These are phyloP conservation scores for Ashinkailepas kermadecensis DNA, from an alignment of 2,888 invertebrate species.

Conservation along the genomic window DNA sequence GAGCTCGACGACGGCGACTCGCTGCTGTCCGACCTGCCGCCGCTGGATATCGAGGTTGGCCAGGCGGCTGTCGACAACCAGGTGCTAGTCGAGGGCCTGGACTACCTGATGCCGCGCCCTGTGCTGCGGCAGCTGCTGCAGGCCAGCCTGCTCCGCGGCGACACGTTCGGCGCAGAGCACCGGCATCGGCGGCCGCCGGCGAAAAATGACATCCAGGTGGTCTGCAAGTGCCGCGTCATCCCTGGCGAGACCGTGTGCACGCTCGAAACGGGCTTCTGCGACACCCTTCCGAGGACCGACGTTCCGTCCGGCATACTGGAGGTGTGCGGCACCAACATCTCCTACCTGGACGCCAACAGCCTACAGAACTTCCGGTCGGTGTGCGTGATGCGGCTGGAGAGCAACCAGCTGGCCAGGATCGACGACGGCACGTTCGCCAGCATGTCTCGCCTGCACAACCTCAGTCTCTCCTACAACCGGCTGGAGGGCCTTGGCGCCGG, in stretches of 20 bases:
- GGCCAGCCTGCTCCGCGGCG: neutral
- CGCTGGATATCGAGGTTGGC: neutral
- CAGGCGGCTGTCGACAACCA: neutral
- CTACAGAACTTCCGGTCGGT: neutral
- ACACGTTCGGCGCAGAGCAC: neutral
- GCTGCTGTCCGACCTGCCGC: neutral
- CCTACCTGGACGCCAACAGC: neutral
- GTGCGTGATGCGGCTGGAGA: neutral
- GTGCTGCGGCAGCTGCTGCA: neutral
- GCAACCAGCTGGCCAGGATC: neutral
- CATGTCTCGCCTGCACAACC: neutral
- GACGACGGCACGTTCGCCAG: neutral
- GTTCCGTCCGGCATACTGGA: neutral
- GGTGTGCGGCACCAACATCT: neutral
- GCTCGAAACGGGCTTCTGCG: neutral
- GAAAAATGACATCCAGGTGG: too few relatives aligned
- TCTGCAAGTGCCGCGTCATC: neutral
- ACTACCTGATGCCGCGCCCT: too few relatives aligned
- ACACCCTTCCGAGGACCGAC: neutral
- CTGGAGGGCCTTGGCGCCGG: neutral
- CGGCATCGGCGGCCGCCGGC: neutral
- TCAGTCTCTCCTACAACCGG: neutral
- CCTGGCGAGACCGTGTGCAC: neutral
- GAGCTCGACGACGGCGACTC: neutral
- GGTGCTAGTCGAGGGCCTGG: neutral